Base-by-base conservation (phyloP, 53 echinoderm and acorn worm genomes). In the Mesocentrotus franciscanus region DNA sequence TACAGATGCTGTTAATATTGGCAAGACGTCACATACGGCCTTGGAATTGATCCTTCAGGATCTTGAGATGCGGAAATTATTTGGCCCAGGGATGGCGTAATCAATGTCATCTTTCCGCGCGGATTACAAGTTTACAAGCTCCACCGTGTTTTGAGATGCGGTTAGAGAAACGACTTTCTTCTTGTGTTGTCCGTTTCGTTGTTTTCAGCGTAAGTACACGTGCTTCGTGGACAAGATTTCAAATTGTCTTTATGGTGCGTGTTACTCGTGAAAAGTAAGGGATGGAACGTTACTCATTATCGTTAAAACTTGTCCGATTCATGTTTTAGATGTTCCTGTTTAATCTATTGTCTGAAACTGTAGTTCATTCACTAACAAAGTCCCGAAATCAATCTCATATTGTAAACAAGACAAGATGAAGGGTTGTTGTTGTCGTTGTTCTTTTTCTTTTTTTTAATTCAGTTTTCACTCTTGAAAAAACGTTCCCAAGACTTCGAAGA, bases 101-200 rank as follows among this genome's bases (percentile, higher is more conserved):
- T 87, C 87, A 87, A 87, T 87, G 87, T 87, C 87, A 87, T 87
- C 87, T 87, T 87, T 87, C 58, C 29, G 87, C 87, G n/a, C 29
- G n/a, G 58, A 87, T 87, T 87, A 87, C 87, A 87, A 59, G 87
- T 87, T 87, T 18, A 81, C 81, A 81, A 42, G 81, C 36, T 81
- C 22, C 39, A 81, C 33, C 35, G 1, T 79, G 79, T 39, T 79
- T 36, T 79, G 4, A 75, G 32, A 32, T 75, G 75, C 5, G 0
- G 32, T 75, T 32, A 33, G 33, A 79, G 39, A 15, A 39, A 39
- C 36, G 79, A 15, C 7, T 14, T 15, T 79, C 32, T 79, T 30
- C 9, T 8, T 79, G 18, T 61, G 1, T 10, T 61, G 61, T 39
- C 32, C 75, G 18, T 30, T 29, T 9, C 39, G 16, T 36, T 79